phyloP scores from a whole-genome alignment of 2,113 vertebrate genomes.

The Willisornis vidua region DNA sequence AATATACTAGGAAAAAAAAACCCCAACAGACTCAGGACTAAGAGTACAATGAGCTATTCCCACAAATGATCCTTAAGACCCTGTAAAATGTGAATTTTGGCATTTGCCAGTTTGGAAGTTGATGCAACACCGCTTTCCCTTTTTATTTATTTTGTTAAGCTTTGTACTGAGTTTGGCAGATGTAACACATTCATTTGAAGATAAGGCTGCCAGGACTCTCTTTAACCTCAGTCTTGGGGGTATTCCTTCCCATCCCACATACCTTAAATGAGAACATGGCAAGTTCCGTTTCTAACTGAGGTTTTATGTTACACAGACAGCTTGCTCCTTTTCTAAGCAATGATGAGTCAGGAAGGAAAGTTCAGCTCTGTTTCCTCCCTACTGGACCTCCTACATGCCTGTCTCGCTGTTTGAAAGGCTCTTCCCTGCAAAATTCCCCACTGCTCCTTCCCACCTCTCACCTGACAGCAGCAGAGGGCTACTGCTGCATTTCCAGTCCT shows the following conservation, averaged over 20 bases:
- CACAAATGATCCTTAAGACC: neutral
- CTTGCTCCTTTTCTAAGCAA: neutral
- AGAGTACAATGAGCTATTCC: neutral
- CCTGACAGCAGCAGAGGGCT: neutral
- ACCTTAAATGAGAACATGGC: neutral
- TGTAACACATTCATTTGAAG: neutral
- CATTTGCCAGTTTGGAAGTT: neutral
- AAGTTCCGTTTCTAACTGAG: neutral
- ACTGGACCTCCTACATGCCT: neutral
- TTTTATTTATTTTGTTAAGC: neutral
- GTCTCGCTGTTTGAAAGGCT: neutral
- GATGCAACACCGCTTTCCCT: neutral
- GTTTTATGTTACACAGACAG: neutral
- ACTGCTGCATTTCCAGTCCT: neutral
- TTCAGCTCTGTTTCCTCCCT: neutral
- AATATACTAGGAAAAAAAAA: neutral
- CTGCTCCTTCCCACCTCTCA: neutral
- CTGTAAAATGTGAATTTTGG: neutral
- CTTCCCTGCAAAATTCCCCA: neutral
- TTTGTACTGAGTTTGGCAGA: neutral
- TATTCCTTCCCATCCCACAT: slow-evolving; percentile 14
- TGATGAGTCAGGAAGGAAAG: neutral
- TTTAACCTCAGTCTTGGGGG: neutral
- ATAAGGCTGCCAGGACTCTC: neutral
- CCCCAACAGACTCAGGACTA: fast-evolving